Evolutionary conservation across 2,113 vertebrate genomes (phyloP).

Genomic region (Bubo scandiacus): DNA sequence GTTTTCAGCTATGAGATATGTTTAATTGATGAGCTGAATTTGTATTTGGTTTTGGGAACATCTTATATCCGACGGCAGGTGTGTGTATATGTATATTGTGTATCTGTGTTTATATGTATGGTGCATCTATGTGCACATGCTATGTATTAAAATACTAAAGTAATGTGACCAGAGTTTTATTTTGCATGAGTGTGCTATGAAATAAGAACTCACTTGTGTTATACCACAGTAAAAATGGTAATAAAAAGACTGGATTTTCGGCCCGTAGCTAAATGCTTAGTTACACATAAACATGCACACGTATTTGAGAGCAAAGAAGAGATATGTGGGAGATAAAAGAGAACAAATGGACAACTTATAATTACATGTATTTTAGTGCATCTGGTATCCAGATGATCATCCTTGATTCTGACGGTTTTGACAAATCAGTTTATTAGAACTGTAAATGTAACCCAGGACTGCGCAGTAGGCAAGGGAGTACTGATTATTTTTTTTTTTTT

Average conservation of each 20-base stretch:
- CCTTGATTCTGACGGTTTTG: slow-evolving; percentile 76
- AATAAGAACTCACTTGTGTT: not conserved
- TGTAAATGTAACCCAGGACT: slow-evolving; percentile 71
- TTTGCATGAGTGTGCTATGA: not conserved
- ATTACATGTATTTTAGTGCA: slow-evolving; percentile 77
- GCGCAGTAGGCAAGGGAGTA: slow-evolving; percentile 54
- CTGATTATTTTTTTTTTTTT: slow-evolving; percentile 30
- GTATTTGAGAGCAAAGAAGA: slow-evolving; percentile 42
- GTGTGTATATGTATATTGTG: too few species aligned
- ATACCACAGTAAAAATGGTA: not conserved
- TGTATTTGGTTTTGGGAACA: not conserved
- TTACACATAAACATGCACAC: slow-evolving; percentile 41
- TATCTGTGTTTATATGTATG: not conserved
- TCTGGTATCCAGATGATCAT: slow-evolving; percentile 81
- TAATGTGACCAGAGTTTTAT: not conserved
- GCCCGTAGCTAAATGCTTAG: not conserved
- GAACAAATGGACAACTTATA: slow-evolving; percentile 75
- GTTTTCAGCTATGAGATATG: not conserved
- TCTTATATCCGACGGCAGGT: fast-evolving
- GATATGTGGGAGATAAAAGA: slow-evolving; percentile 74
- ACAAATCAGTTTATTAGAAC: slow-evolving; percentile 83
- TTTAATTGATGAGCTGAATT: not conserved
- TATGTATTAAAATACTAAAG: not conserved
- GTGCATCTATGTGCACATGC: not conserved
- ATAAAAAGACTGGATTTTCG: not conserved